Evolutionary conservation across 2,888 invertebrate species (phyloP).

Genomic region (Mythimna loreyi): DNA sequence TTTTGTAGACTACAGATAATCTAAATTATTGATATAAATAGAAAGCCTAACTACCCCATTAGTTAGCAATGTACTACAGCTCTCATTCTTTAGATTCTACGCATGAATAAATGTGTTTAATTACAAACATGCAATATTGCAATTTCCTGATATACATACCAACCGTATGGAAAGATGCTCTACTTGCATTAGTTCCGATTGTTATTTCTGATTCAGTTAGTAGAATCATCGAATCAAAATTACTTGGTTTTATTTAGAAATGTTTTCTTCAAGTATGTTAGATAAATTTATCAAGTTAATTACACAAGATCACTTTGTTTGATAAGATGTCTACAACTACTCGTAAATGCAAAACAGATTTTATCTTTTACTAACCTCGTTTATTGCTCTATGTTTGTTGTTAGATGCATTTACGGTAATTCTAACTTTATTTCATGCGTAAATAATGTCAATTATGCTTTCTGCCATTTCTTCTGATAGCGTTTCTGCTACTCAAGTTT

Average conservation of each 20-base stretch:
- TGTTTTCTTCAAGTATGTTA: conserved; percentile 13
- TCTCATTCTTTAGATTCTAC: conserved; percentile 57
- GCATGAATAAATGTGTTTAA: conserved; percentile 47
- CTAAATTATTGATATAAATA: conserved; percentile 60
- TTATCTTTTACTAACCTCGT: conserved; percentile 12
- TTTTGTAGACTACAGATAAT: conserved; percentile 49
- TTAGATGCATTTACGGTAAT: conserved; percentile 6
- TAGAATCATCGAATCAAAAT: conserved; percentile 30
- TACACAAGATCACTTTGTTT: conserved; percentile 2
- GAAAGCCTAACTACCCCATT: conserved; percentile 56
- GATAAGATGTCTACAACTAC: conserved; percentile 10
- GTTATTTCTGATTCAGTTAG: conserved; percentile 46
- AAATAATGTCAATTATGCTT: conserved; percentile 1
- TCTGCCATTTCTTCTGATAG: neutral
- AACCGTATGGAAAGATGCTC: conserved; percentile 52
- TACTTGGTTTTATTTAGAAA: conserved; percentile 8
- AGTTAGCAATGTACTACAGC: conserved; percentile 40
- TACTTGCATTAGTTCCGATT: conserved; percentile 40
- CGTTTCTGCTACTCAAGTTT: neutral
- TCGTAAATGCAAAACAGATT: conserved; percentile 16
- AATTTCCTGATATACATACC: conserved; percentile 53
- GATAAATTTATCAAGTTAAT: conserved; percentile 10
- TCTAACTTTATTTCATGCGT: neutral
- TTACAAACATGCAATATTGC: conserved; percentile 58
- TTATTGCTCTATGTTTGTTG: conserved; percentile 2